Conservation (phyloP, 2,113 vertebrate species). For the Zosterops borbonicus region DNA sequence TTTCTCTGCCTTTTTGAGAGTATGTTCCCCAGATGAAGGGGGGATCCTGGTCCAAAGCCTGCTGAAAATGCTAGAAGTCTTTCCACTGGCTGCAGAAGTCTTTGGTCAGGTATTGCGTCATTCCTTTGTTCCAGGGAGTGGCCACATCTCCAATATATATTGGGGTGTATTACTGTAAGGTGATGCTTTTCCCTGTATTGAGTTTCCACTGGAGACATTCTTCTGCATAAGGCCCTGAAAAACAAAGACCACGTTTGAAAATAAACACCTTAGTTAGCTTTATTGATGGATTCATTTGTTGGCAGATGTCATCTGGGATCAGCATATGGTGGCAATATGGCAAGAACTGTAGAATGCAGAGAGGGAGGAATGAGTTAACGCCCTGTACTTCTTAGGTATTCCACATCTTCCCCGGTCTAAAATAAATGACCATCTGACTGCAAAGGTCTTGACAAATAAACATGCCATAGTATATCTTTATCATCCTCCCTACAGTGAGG, state of each 20-base stretch:
- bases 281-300: constrained; percentile 54
- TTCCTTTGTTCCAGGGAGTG: background rate
- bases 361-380: constrained; percentile 16
- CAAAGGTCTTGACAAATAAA: constrained; percentile 39
- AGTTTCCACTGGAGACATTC: background rate
- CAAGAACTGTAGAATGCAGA: background rate
- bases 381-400: background rate
- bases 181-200: constrained; percentile 38
- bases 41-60: constrained; percentile 2
- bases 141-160: background rate
- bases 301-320: constrained; percentile 55
- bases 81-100: constrained; percentile 8
- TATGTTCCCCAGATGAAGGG: constrained; percentile 7
- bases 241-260: constrained; percentile 25
- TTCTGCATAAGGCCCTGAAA: background rate
- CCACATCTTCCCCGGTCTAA: background rate
- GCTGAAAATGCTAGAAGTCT: constrained; percentile 25
- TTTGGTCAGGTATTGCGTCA: background rate
- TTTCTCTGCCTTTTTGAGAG: constrained; percentile 13
- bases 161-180: background rate
- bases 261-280: constrained; percentile 51
- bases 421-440: constrained; percentile 25
- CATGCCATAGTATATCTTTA: background rate
- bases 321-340: constrained; percentile 66
- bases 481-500: constrained; percentile 2